Evolutionary conservation across 2,113 vertebrate genomes (phyloP), one percentile per base, ranked within the genome.

Genomic region (Etheostoma spectabile): DNA sequence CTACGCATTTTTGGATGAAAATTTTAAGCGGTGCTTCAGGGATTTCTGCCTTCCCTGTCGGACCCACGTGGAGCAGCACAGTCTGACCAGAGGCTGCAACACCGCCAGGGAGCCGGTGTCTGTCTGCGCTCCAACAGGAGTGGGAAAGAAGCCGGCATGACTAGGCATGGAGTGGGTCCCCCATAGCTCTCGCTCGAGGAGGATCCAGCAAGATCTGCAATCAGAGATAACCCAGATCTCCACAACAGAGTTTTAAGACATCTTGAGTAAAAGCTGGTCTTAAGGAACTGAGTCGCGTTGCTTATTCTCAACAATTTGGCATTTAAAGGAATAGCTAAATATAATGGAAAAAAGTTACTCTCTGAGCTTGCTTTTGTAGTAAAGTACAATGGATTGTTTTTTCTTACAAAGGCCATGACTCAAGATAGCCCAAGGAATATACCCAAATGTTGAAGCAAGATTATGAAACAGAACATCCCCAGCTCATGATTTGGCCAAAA

Each of bases 1-100:
- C 16, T 99, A 99, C 0, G 97, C 98, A 38, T 98, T 99, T 92
- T 90, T 99, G 80, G 98, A 99, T 59, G 97, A 99, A 79, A 99
- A 99, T 60, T 99, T 99, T 88, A 99, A 98, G 92, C 93, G 97
- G 68, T 99, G 97, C 77, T 99, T 99, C 92, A 92, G 97, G 6
- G 97, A 98, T 85, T 97, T 99, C 89, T 99, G 98, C 91, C 93
- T 96, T 60, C 93, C 95, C 0, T 95, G 96, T 82, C 96, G 93
- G 19, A 88, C 89, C 16, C 92, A 52, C 0, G 74, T 79, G 70
- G 95, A 96, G 21, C 95, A 94, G 13, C 89, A 80, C 90, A 94
- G 91, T 84, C 94, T 96, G 91, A 94, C 87, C 83, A 93, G 93
- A 0, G 90, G 93, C 13, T 92, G 94, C 11, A 96, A 93, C 74